A percentile compares a stretch with the other conserved stretches of the same genome.
Conservation (phyloP, 2,888 invertebrate species). For the Lasioglossum vierecki region DNA sequence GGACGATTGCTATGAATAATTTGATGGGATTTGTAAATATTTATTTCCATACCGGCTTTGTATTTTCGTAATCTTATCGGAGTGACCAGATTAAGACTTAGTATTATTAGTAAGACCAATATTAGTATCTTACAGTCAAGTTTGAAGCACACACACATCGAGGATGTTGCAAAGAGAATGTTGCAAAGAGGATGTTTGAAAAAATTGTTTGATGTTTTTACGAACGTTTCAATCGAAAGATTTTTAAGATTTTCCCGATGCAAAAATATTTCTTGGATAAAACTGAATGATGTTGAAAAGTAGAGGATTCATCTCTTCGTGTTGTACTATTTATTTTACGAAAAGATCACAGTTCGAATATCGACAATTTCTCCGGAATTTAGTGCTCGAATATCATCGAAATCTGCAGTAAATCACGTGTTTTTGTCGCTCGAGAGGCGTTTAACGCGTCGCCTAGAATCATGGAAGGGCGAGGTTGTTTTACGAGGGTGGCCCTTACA, state of each 20-base stretch:
- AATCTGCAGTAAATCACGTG: slow-evolving; percentile 49
- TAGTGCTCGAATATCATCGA: not conserved
- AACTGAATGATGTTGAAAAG: too few species aligned
- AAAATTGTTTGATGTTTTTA: too few species aligned
- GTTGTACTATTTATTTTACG: not conserved
- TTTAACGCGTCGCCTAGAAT: slow-evolving; percentile 64
- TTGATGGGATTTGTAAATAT: not conserved
- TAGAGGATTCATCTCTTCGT: too few species aligned
- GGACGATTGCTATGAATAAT: slow-evolving; percentile 4
- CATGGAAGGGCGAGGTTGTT: slow-evolving; percentile 50
- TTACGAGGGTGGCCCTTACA: slow-evolving; percentile 66
- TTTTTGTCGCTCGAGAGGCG: slow-evolving; percentile 42
- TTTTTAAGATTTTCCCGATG: too few species aligned
- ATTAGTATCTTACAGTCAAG: too few species aligned
- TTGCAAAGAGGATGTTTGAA: too few species aligned
- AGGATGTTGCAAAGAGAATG: too few species aligned
- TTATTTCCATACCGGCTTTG: not conserved
- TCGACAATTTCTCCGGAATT: not conserved
- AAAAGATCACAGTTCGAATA: not conserved
- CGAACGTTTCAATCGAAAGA: too few species aligned
- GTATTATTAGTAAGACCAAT: too few species aligned
- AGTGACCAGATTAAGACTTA: too few species aligned
- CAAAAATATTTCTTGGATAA: too few species aligned
- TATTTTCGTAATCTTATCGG: not conserved
- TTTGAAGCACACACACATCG: too few species aligned